A percentile compares a stretch with the other conserved stretches of the same genome.
These are phyloP conservation scores for Pheosia tremula DNA, from an alignment of 2,888 invertebrate genomes.

Conservation along the genomic window DNA sequence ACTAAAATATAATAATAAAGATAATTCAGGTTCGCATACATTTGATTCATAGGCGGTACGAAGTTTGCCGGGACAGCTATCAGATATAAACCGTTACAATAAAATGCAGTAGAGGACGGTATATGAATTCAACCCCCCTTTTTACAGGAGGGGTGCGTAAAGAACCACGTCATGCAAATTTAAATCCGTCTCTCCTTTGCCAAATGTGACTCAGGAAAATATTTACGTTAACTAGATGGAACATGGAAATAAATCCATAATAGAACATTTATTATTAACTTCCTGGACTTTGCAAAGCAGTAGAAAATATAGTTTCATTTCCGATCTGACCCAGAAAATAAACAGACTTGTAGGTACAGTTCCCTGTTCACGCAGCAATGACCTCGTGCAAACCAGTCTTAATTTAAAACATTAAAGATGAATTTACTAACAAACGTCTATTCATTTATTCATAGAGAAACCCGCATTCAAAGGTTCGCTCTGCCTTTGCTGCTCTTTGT, in stretches of 20 bases:
- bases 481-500: neutral
- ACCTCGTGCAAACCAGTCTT: neutral
- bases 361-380: neutral
- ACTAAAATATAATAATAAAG: too few relatives aligned
- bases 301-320: constrained; percentile 1
- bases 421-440: constrained; percentile 3
- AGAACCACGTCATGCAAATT: too few relatives aligned
- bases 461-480: neutral
- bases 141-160: too few relatives aligned
- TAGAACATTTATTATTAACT: neutral
- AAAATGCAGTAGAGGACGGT: too few relatives aligned
- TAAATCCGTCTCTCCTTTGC: too few relatives aligned
- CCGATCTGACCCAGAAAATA: neutral
- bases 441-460: constrained; percentile 6
- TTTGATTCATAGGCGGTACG: too few relatives aligned
- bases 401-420: constrained; percentile 4
- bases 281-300: neutral
- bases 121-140: too few relatives aligned
- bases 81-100: too few relatives aligned
- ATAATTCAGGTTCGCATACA: too few relatives aligned
- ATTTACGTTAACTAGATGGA: too few relatives aligned
- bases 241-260: neutral
- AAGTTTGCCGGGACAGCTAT: too few relatives aligned
- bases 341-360: neutral
- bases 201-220: too few relatives aligned